Evolutionary conservation across 2,113 vertebrate species (phyloP), one percentile per base, ranked within the genome.

Genomic region (Acanthisitta chloris): DNA sequence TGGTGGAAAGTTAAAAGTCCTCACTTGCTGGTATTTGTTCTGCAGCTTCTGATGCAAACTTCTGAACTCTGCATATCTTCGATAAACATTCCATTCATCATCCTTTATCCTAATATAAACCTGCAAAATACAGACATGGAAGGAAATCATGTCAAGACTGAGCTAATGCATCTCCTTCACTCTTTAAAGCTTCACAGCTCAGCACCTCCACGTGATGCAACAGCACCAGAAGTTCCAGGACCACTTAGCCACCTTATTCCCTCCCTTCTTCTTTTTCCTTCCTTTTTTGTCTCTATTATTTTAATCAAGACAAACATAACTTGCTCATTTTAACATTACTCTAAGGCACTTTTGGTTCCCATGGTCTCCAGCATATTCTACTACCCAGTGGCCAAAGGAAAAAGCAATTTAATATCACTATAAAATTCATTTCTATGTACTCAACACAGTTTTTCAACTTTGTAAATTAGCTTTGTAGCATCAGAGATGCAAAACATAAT

Each of bases 51-150:
- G 99, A 96, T 99, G 99, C 85, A 99, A 97, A 80, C 96, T 98
- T 67, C 99, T 97, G 97, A 99, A 99, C 95, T 99, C 99, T 0
- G 99, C 97, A 3, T 99, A 99, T n/a, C 99, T 98, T 69, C 99
- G 98, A 82, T 99, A 99, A 45, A 99, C 98, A 0, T 99, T 99
- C 99, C 99, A 99, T 91, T 99, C 99, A 8, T 99, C 99, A 26
- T 99, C 99, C 93, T 98, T 98, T 98, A 99, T 99, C 92, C 99
- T 98, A 94, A 99, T 98, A 69, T 99, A 99, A 31, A 99, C 99
- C 99, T 99, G 96, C 17, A 82, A 62, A 82, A 92, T 4, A 82
- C 66, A 86, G 61, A 77, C 69, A 62, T 11, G 20, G n/a, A 73
- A 94, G 23, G 65, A 67, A 92, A 82, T 3, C 0, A 46, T 24